Evolutionary conservation across 2,113 vertebrate species (phyloP).

Genomic region (Neotoma lepida): DNA sequence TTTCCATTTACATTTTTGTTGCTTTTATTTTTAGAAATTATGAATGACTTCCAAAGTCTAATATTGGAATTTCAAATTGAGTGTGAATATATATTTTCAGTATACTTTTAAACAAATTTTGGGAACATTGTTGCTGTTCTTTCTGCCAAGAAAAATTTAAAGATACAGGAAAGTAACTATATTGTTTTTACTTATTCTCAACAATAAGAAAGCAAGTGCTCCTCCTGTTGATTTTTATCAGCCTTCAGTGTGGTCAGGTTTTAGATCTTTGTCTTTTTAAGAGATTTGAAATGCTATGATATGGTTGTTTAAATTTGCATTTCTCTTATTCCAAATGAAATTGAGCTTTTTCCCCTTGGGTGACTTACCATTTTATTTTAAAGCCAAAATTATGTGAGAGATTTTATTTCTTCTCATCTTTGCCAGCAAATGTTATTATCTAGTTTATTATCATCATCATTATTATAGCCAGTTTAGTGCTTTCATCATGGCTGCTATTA

Average conservation of each 20-base stretch:
- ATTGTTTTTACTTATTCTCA: background rate
- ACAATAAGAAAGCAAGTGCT: background rate
- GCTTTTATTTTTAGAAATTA: background rate
- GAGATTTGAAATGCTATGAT: background rate
- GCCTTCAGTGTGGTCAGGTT: background rate
- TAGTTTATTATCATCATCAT: background rate
- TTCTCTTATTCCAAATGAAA: background rate
- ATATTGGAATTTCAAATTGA: background rate
- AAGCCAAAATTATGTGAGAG: background rate
- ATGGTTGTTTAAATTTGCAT: background rate
- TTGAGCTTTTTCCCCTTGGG: background rate
- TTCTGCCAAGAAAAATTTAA: background rate
- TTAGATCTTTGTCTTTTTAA: background rate
- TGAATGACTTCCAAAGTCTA: background rate
- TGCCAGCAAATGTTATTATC: background rate
- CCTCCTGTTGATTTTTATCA: background rate
- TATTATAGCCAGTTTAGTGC: background rate
- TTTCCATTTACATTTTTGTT: background rate
- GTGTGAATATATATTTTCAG: background rate
- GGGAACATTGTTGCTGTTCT: too few relatives aligned
- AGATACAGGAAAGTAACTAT: background rate
- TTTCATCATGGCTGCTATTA: background rate
- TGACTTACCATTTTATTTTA: background rate
- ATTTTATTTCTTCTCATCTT: background rate
- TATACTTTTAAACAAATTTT: background rate